Evolutionary conservation across 1,140 invertebrate genomes (phyloP).

Genomic region (Anadara kagoshimensis): DNA sequence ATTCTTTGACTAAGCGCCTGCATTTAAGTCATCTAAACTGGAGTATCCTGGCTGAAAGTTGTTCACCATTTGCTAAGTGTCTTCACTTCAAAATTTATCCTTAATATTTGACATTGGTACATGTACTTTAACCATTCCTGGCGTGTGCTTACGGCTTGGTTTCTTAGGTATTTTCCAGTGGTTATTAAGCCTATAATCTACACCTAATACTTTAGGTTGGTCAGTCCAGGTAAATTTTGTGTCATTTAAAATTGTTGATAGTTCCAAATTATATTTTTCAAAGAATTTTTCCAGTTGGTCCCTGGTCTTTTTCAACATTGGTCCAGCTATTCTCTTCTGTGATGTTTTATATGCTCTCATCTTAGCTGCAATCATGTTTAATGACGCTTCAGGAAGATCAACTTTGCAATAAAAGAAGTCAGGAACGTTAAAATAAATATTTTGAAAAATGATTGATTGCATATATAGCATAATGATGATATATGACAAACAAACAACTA

Average conservation of each 20-base stretch:
- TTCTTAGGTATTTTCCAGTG: no score
- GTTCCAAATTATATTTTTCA: constrained; percentile 44
- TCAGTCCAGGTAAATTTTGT: constrained; percentile 36
- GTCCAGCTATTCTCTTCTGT: constrained; percentile 35
- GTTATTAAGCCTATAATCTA: no score
- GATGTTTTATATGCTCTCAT: constrained; percentile 36
- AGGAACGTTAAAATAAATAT: background rate
- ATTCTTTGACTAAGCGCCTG: no score
- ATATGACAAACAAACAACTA: background rate
- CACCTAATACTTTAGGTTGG: no score
- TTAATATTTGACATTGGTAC: no score
- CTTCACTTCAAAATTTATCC: no score
- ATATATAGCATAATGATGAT: background rate
- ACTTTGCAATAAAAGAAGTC: constrained; percentile 32
- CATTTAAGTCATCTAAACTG: no score
- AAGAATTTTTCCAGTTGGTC: constrained; percentile 41
- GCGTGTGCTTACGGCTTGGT: no score
- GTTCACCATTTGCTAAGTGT: no score
- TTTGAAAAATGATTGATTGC: constrained; percentile 4
- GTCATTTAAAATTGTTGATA: constrained; percentile 44
- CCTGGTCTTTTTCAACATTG: constrained; percentile 36
- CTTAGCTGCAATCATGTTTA: constrained; percentile 37
- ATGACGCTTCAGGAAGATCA: constrained; percentile 22
- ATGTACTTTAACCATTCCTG: no score
- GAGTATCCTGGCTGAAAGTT: no score